These are phyloP conservation scores for Nannobrachium achirus DNA, from an alignment of 2,113 vertebrate genomes.

Conservation along the genomic window DNA sequence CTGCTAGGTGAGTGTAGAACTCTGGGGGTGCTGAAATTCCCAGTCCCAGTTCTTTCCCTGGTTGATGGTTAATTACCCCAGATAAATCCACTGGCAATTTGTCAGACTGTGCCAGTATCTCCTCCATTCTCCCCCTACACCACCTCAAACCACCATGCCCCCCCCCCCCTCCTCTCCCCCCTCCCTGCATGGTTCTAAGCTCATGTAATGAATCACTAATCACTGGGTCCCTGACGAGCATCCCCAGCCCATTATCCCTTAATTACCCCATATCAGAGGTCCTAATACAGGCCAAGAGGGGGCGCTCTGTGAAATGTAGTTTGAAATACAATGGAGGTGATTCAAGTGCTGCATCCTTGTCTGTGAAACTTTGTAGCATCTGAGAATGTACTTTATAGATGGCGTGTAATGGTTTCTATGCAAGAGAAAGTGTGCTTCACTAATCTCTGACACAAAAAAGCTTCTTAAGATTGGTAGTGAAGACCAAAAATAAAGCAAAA, in stretches of 20 bases:
- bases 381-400: no score
- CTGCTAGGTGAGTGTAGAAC: slow-evolving; percentile 19
- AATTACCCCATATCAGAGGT: slow-evolving; percentile 72
- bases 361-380: no score
- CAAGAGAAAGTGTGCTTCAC: no score
- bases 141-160: slow-evolving; percentile 36
- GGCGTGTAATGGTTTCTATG: no score
- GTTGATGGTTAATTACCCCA: slow-evolving; percentile 73
- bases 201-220: slow-evolving; percentile 82
- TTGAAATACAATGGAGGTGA: slow-evolving; percentile 1
- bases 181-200: slow-evolving; percentile 69
- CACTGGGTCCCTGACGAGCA: slow-evolving; percentile 72
- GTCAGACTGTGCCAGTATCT: slow-evolving; percentile 59
- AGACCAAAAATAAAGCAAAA: no score
- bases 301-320: slow-evolving; percentile 44
- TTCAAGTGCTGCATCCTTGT: background rate
- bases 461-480: no score
- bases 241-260: slow-evolving; percentile 77
- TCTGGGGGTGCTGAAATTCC: slow-evolving; percentile 41
- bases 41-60: slow-evolving; percentile 49
- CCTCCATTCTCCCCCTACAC: slow-evolving; percentile 35
- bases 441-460: no score
- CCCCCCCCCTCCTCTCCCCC: slow-evolving; percentile 28
- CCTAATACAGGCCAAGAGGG: slow-evolving; percentile 59
- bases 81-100: slow-evolving; percentile 77